Percentiles rank a stretch among this genome's conserved stretches.
Evolutionary conservation across 2,888 invertebrate species (phyloP).

Genomic region (Euzophera pinguis): DNA sequence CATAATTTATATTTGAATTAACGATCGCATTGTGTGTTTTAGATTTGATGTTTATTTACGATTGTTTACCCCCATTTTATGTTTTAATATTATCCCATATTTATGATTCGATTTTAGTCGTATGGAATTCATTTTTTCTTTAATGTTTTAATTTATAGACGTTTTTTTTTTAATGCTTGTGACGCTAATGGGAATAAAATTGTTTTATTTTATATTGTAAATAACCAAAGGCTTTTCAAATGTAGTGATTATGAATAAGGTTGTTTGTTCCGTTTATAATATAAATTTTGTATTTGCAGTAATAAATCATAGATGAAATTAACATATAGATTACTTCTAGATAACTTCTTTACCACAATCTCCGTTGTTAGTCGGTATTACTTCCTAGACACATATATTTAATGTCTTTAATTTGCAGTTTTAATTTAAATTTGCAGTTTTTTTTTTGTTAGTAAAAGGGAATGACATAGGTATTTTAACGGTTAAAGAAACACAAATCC

Average conservation of each 20-base stretch:
- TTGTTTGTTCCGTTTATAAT: background rate
- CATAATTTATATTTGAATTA: conserved; percentile 74
- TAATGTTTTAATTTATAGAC: conserved; percentile 57
- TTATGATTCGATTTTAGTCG: conserved; percentile 61
- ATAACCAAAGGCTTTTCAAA: background rate
- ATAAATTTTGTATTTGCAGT: conserved; percentile 4
- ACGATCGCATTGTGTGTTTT: conserved; percentile 70
- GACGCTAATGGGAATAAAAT: conserved; percentile 39
- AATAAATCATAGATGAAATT: conserved; percentile 12
- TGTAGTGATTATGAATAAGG: background rate
- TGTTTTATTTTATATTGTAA: conserved; percentile 19
- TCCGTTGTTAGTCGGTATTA: background rate
- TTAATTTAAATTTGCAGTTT: background rate
- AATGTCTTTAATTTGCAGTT: conserved; percentile 1
- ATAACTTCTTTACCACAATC: background rate
- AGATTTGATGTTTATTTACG: conserved; percentile 76
- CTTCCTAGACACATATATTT: conserved; percentile 4
- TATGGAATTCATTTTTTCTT: conserved; percentile 48
- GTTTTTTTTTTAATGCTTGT: conserved; percentile 49
- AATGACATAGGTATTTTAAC: too few relatives aligned
- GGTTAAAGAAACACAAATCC: too few relatives aligned
- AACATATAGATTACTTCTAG: conserved; percentile 10
- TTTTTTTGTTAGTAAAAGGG: background rate
- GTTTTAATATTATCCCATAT: conserved; percentile 73
- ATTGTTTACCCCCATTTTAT: conserved; percentile 77